Conservation (phyloP, 2,113 vertebrate genomes). For the Alces alces region DNA sequence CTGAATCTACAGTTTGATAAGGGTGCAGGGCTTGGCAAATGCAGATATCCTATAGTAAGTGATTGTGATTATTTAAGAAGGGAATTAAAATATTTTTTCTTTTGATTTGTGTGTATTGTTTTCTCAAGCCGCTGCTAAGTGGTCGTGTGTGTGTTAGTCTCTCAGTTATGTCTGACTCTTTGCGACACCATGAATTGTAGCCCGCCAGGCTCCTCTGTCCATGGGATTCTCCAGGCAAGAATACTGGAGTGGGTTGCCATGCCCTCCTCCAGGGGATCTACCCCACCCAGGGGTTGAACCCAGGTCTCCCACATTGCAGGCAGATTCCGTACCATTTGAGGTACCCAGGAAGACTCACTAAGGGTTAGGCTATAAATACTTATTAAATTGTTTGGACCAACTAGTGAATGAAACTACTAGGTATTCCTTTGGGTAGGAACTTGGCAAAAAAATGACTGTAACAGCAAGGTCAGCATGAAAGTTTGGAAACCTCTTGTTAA, state of each 20-base stretch:
- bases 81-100: not conserved
- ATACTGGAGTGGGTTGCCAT: not conserved
- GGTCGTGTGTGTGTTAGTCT: not conserved
- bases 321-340: not conserved
- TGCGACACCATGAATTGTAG: not conserved
- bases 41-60: not conserved
- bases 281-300: not conserved
- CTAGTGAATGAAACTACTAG: not conserved
- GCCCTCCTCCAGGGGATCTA: not conserved
- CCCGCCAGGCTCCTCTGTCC: not conserved
- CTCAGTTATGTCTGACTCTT: not conserved
- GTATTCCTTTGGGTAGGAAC: not conserved
- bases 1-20: not conserved
- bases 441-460: not conserved
- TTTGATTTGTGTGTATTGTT: not conserved
- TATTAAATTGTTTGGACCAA: not conserved
- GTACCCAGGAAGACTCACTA: not conserved
- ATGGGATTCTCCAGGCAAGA: not conserved
- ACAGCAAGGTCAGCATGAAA: not conserved
- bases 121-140: not conserved
- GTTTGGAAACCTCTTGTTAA: not conserved
- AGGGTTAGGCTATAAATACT: not conserved
- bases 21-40: not conserved
- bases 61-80: not conserved
- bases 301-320: not conserved